phyloP scores from a whole-genome alignment of 1,140 invertebrate species.

The Anoplophora glabripennis region DNA sequence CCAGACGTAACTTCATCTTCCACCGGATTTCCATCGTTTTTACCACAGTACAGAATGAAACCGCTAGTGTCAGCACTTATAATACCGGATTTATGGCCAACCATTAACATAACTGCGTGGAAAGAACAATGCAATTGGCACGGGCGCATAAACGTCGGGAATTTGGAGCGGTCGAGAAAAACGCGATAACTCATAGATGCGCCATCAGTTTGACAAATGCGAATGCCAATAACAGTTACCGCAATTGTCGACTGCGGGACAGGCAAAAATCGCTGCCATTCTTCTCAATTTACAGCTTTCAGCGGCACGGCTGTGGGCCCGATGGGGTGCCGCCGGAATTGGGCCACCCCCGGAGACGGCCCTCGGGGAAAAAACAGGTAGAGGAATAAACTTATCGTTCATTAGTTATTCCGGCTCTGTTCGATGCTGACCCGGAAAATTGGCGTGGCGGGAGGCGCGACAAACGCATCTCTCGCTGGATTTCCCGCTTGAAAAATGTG shows the following conservation, averaged over 20 bases:
- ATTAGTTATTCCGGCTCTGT: not conserved
- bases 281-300: conserved; percentile 30
- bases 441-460: not conserved
- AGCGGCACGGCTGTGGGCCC: conserved; percentile 15
- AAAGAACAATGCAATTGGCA: conserved; percentile 25
- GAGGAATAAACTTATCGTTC: not conserved
- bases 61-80: conserved; percentile 15
- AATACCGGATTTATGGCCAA: conserved; percentile 24
- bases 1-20: too few relatives aligned
- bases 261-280: conserved; percentile 38
- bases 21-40: too few relatives aligned
- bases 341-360: conserved; percentile 1
- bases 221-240: conserved; percentile 39
- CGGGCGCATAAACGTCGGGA: conserved; percentile 22
- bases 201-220: conserved; percentile 39
- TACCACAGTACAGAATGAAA: too few relatives aligned
- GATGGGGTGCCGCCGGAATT: not conserved
- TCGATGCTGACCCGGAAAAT: not conserved
- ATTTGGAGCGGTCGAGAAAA: conserved; percentile 19
- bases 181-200: conserved; percentile 39
- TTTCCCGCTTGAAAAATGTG: too few relatives aligned
- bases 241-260: conserved; percentile 18
- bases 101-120: conserved; percentile 25
- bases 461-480: not conserved
- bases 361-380: too few relatives aligned